Conservation (phyloP, 2,888 invertebrate genomes). For the Tanypteryx hageni region DNA sequence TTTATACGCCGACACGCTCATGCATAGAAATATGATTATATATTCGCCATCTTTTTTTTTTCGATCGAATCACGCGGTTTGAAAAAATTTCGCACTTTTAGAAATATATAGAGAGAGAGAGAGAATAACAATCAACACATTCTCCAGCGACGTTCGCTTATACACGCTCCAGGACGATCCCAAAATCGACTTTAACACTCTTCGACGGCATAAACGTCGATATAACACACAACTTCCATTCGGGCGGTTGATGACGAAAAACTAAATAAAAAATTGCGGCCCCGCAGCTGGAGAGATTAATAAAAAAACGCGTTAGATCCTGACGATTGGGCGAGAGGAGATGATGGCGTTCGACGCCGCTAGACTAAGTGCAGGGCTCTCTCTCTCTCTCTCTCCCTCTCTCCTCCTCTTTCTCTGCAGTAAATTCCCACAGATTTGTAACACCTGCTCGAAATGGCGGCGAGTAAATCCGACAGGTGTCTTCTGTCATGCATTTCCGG, state of each 20-base stretch:
- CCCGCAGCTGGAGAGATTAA: background rate
- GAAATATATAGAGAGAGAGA: too few species aligned
- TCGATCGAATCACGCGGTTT: too few species aligned
- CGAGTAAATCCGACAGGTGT: slow-evolving; percentile 64
- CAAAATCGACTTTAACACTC: too few species aligned
- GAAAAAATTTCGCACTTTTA: too few species aligned
- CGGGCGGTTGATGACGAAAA: background rate
- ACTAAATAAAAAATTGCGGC: background rate
- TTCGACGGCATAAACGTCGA: too few species aligned
- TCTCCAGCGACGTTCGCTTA: too few species aligned
- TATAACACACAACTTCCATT: too few species aligned
- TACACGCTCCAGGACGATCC: too few species aligned
- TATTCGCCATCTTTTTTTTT: too few species aligned
- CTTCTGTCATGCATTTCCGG: slow-evolving; percentile 63
- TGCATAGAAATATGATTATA: too few species aligned
- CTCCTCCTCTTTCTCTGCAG: background rate
- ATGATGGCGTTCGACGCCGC: background rate
- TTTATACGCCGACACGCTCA: too few species aligned
- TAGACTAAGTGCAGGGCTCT: slow-evolving; percentile 10
- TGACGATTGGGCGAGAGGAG: background rate
- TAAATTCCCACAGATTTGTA: slow-evolving; percentile 63
- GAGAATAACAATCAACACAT: too few species aligned
- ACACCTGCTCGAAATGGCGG: slow-evolving; percentile 54
- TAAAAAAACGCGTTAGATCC: background rate
- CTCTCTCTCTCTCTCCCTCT: background rate